Evolutionary conservation across 2,797 vertebrate species (phyloP).

Genomic region (Notamacropus eugenii): DNA sequence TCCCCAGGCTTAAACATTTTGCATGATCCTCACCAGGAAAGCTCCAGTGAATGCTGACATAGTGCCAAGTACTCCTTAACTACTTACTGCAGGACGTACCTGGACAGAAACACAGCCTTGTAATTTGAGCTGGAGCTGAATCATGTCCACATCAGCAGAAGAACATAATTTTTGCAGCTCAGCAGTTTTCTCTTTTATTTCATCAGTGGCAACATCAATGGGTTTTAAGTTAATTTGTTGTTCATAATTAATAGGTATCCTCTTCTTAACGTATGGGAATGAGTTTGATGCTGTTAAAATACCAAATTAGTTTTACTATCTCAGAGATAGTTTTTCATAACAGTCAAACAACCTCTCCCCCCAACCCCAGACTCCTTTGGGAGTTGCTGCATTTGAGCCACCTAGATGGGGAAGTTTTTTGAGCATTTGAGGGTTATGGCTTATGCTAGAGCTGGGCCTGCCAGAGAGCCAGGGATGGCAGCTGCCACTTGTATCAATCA

Average conservation of each 20-base stretch:
- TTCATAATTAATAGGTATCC: conserved; percentile 92
- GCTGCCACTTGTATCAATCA: conserved; percentile 40
- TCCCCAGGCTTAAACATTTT: not conserved
- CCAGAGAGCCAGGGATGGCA: not conserved
- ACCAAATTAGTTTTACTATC: conserved; percentile 47
- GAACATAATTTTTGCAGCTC: conserved; percentile 95
- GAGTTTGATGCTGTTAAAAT: conserved; percentile 89
- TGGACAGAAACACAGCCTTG: conserved; percentile 99
- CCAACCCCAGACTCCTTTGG: conserved; percentile 9
- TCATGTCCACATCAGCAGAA: conserved; percentile 92
- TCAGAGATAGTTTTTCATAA: conserved; percentile 47
- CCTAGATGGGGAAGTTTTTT: conserved; percentile 45
- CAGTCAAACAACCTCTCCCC: conserved; percentile 1
- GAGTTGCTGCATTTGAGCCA: conserved; percentile 17
- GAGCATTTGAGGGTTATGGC: conserved; percentile 33
- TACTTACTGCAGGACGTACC: conserved; percentile 81
- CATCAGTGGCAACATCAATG: conserved; percentile 96
- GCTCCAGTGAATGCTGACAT: conserved; percentile 6
- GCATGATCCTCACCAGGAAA: not conserved
- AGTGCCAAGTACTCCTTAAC: not conserved
- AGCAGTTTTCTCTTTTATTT: conserved; percentile 93
- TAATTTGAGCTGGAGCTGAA: conserved; percentile 97
- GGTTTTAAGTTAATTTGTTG: conserved; percentile 95
- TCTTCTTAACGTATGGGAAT: conserved; percentile 98
- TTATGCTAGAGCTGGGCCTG: not conserved